Base-by-base conservation (phyloP, 2,888 invertebrate genomes). In the Tuberolachnus salignus region DNA sequence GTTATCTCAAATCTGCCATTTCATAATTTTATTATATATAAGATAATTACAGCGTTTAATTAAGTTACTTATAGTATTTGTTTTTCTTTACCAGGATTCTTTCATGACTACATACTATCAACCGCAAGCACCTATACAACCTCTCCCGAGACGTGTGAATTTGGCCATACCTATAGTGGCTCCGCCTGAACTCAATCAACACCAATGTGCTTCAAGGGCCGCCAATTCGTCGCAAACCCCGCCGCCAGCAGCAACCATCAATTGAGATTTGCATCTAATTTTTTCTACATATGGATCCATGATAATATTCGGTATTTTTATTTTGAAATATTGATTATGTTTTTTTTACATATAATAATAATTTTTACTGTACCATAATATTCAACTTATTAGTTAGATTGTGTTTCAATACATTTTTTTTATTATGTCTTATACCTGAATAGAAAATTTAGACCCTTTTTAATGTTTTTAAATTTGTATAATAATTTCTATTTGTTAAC, bases 151-250 rank as follows among this genome's bases (percentile, higher is more conserved):
- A 23, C 74, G 84, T n/a, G 82, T 84, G 10, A 84, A 84, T 71
- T 75, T 84, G 14, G 84, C 84, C 10, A 84, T 84, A 63, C 84
- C 84, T 11, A 84, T 84, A 44, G 83, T 84, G 16, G 83, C 84
- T 44, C 84, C 84, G 2, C 83, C 84, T 16, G 64, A 73, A 63
- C 49, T 10, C 14, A 64, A 44, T 64, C 63, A 61, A 49, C 61
- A 53, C 6, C 74, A 74, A 61, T 26, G n/a, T 0, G n/a, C 19
- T 34, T 23, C 44, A 11, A 72, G 59, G 26, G 9, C 46, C 3
- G 9, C 46, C 3, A 70, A 44, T 44, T 16, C 42, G 23, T 21
- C 61, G 0, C 21, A 34, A 42, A 64, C 63, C 23, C 51, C 63
- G 14, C 42, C 73, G 14, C 53, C 51, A 23, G 23, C 42, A 0